Base-by-base conservation (phyloP, 2,797 vertebrate species). In the Peromyscus eremicus region DNA sequence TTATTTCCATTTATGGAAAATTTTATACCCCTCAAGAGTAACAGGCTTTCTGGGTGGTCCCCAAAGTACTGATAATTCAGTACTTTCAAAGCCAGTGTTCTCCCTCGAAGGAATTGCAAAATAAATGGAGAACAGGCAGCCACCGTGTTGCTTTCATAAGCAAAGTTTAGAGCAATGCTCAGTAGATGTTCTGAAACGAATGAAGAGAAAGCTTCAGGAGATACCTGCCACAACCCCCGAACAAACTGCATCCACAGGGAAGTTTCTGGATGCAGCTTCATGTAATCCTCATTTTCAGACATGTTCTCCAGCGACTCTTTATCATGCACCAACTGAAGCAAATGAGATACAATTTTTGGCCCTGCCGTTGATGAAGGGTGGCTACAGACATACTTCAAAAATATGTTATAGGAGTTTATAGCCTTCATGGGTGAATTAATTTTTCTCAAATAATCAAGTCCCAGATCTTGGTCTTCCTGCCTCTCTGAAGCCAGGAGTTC, bases 391-490 rank as follows among this genome's bases (percentile, higher is more conserved):
- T 97, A 94, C 0, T 11, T 88, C 60, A 95, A 71, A 88, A 97
- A 95, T 9, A 25, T 80, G 0, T 11, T 25, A 94, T 91, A 97
- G 40, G 17, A 12, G 5, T n/a, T 91, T 32, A 92, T 0, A 64
- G 85, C 80, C 92, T 97, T 95, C 81, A 98, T 64, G 40, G 98
- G 86, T 14, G 97, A 98, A 62, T 97, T 95, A 8, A 98, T 92
- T 75, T 95, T 85, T 85, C 96, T 94, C 97, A 98, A 97, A 88
- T 98, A 98, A 76, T 84, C 40, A 73, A 97, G 89, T 52, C 98
- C 98, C 96, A 43, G 94, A 34, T 98, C 95, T 80, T 87, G 82
- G 52, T 96, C 84, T 70, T 71, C 94, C 46, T 95, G 32, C 27
- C 88, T 94, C 5, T 96, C 96, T 14, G 97, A 98, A 94, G 85